Base-by-base conservation (phyloP, 1,140 invertebrate species). In the Maconellicoccus hirsutus region DNA sequence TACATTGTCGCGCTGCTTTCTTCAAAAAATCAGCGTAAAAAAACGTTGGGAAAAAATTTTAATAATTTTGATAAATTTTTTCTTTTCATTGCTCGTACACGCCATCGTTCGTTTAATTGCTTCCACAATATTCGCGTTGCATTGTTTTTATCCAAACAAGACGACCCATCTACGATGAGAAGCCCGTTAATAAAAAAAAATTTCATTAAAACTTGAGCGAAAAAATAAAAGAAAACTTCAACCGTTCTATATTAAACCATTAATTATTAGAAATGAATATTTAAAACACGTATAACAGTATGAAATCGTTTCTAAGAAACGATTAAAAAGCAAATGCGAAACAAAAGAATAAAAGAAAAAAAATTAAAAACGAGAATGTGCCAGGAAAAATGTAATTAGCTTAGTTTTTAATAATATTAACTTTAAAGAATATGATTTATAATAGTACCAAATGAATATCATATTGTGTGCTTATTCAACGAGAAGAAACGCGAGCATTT, bases 381-480 rank as follows among this genome's bases (percentile, higher is more conserved):
- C 42, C 42, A 52, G 42, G 42, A 52, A 52, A 52, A 52, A 52
- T 52, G 42, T 52, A 52, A 52, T 52, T 52, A 52, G 42, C 42
- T 19, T 3, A 52, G 42, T 52, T 52, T 52, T 52, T 52, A 52
- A n/a, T n/a, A 52, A 52, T 52, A 52, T 52, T 52, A 52, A 52
- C 42, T 52, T 52, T 52, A 52, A 52, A 52, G 12, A 52, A 52
- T 52, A 19, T 52, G 42, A 52, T 52, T 52, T 52, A 52, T 52
- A 52, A 14, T 16, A 6, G 42, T 52, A 4, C 16, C 2, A 52
- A 52, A 52, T 52, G 42, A 52, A 19, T 52, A 52, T 52, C 42
- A 52, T 8, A 52, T 52, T 19, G 42, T 52, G 42, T 52, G 42
- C 42, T 52, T 16, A 52, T 52, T 52, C 42, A 52, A 52, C 42